phyloP scores from a whole-genome alignment of 2,113 vertebrate genomes.

The Centropristis striata region DNA sequence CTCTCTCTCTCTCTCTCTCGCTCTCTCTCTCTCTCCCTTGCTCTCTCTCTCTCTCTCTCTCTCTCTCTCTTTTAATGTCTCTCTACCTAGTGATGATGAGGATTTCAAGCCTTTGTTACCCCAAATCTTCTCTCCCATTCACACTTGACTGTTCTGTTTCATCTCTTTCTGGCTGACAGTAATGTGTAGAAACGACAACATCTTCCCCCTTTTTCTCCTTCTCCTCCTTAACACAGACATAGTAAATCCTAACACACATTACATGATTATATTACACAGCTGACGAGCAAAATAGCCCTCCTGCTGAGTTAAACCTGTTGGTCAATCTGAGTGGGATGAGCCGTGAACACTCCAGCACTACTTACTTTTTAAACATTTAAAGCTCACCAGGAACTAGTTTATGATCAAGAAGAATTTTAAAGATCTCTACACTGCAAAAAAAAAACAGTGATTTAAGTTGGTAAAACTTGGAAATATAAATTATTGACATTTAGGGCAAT shows the following conservation, averaged over 20 bases:
- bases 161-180: constrained; percentile 10
- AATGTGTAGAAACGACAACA: neutral
- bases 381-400: too few relatives aligned
- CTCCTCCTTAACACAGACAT: neutral
- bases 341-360: neutral
- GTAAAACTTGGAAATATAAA: too few relatives aligned
- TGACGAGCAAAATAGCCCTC: neutral
- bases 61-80: neutral
- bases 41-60: too few relatives aligned
- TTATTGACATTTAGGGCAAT: too few relatives aligned
- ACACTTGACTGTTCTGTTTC: neutral
- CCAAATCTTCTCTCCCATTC: constrained; percentile 33
- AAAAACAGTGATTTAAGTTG: too few relatives aligned
- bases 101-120: constrained; percentile 34
- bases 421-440: too few relatives aligned
- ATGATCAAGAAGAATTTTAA: too few relatives aligned
- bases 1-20: too few relatives aligned
- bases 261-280: neutral
- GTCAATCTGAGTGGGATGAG: neutral
- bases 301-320: neutral
- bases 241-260: too few relatives aligned
- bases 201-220: neutral
- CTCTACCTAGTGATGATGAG: constrained; percentile 31
- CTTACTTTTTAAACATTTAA: too few relatives aligned
- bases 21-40: too few relatives aligned